phyloP scores from a whole-genome alignment of 2,797 vertebrate species.

The Melanotaenia parkinsoni region DNA sequence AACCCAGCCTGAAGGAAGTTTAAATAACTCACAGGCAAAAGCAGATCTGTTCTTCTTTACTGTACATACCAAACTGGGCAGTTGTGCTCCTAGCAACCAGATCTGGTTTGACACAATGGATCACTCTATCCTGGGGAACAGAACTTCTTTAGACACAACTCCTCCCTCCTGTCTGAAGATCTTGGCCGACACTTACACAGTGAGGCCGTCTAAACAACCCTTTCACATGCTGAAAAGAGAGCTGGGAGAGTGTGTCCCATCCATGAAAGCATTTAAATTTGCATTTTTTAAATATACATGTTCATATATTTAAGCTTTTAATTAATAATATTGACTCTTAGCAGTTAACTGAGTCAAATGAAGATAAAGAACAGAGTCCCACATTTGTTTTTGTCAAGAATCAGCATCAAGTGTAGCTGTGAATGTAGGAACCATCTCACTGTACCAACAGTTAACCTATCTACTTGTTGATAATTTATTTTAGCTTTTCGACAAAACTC shows the following conservation, averaged over 20 bases:
- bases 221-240: conserved; percentile 24
- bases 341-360: background rate
- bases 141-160: conserved; percentile 40
- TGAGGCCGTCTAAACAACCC: conserved; percentile 45
- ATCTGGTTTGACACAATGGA: conserved; percentile 54
- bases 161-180: conserved; percentile 8
- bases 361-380: background rate
- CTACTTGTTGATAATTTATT: too few species aligned
- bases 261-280: conserved; percentile 1
- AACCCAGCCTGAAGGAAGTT: background rate
- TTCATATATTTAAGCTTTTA: background rate
- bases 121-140: conserved; percentile 33
- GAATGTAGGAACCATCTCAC: background rate
- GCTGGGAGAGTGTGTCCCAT: conserved; percentile 30
- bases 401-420: background rate
- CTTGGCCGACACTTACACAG: conserved; percentile 16
- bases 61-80: conserved; percentile 32
- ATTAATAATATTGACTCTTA: background rate
- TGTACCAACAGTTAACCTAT: background rate
- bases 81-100: conserved; percentile 51
- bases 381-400: background rate
- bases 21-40: conserved; percentile 16
- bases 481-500: background rate
- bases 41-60: conserved; percentile 15
- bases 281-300: background rate